A percentile compares a stretch with the other conserved stretches of the same genome.
phyloP scores from a whole-genome alignment of 2,113 vertebrate species.

The Embiotoca jacksoni region DNA sequence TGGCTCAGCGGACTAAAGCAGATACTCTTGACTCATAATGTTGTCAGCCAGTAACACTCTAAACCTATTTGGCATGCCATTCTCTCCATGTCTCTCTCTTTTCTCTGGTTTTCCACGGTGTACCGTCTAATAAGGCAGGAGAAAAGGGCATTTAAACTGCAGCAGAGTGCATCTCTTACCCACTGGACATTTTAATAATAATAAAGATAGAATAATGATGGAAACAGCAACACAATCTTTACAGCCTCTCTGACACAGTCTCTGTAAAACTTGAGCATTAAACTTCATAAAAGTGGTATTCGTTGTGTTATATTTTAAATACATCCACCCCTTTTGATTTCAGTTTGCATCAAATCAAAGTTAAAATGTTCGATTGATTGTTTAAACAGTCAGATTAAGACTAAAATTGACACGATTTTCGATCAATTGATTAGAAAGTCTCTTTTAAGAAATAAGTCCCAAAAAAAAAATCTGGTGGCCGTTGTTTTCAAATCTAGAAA shows the following conservation, averaged over 20 bases:
- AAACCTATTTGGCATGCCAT: slow-evolving; percentile 69
- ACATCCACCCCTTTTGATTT: too few relatives aligned
- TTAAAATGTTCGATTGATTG: neutral
- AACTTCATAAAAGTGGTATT: neutral
- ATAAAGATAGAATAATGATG: slow-evolving; percentile 45
- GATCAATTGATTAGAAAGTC: too few relatives aligned
- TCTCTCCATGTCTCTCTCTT: slow-evolving; percentile 29
- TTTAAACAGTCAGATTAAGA: neutral
- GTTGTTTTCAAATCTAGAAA: too few relatives aligned
- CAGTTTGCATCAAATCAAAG: neutral
- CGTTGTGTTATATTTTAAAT: neutral
- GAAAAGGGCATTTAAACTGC: slow-evolving; percentile 20
- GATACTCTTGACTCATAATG: slow-evolving; percentile 76
- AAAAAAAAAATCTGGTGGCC: too few relatives aligned
- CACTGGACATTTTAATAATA: slow-evolving; percentile 29
- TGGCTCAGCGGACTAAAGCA: slow-evolving; percentile 71
- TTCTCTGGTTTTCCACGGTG: slow-evolving; percentile 44
- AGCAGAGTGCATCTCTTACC: slow-evolving; percentile 25
- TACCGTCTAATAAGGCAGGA: slow-evolving; percentile 33
- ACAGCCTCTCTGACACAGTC: neutral
- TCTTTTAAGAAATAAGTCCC: too few relatives aligned
- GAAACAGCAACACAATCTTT: slow-evolving; percentile 5
- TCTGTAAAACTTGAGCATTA: neutral
- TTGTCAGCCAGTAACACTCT: slow-evolving; percentile 67
- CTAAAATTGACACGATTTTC: too few relatives aligned